phyloP scores from a whole-genome alignment of 2,888 invertebrate species.

The Tenthredo amoena region DNA sequence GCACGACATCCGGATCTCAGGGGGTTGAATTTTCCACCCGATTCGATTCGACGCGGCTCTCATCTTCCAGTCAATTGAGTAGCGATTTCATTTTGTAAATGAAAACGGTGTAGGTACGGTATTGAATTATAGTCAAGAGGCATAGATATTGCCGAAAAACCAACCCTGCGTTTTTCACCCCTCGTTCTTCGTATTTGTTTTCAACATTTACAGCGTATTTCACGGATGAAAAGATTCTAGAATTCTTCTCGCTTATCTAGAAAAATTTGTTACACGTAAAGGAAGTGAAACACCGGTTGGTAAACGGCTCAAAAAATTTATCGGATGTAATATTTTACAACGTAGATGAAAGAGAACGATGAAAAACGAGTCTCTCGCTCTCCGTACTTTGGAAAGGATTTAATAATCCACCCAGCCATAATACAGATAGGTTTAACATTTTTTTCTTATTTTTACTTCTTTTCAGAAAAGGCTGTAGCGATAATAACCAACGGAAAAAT shows the following conservation, averaged over 20 bases:
- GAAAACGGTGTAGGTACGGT: not conserved
- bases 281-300: not conserved
- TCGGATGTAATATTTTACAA: not conserved
- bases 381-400: not conserved
- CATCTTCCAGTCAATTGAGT: conserved; percentile 31
- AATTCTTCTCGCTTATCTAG: not conserved
- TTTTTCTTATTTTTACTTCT: not conserved
- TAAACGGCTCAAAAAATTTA: not conserved
- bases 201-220: not conserved
- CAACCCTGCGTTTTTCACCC: not conserved
- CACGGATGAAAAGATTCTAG: too few relatives aligned
- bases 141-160: not conserved
- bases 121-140: not conserved
- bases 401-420: not conserved
- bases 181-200: not conserved
- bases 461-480: not conserved
- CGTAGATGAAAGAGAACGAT: not conserved
- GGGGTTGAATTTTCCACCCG: conserved; percentile 36
- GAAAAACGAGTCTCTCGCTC: not conserved
- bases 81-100: conserved; percentile 14
- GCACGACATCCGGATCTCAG: not conserved
- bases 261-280: not conserved
- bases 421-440: not conserved
- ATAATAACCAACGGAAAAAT: not conserved
- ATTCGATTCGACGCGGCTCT: not conserved